Conservation (phyloP, 2,888 invertebrate species). For the Aporophyla lueneburgensis region DNA sequence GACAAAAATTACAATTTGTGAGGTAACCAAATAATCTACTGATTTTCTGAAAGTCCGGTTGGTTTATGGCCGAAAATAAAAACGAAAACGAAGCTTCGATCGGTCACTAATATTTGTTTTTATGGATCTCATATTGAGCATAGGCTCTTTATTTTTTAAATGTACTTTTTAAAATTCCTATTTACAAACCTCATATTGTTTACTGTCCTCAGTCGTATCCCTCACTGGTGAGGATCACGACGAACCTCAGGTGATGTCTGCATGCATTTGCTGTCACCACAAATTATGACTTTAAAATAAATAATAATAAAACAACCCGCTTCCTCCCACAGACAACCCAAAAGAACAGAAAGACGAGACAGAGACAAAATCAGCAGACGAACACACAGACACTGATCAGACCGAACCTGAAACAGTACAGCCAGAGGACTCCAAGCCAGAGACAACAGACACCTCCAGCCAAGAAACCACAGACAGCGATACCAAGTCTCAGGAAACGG, state of each 20-base stretch:
- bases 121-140: not conserved
- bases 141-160: slow-evolving; percentile 23
- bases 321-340: slow-evolving; percentile 68
- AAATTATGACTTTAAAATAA: not conserved
- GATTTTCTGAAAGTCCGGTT: too few species aligned
- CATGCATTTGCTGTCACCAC: slow-evolving; percentile 63
- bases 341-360: slow-evolving; percentile 67
- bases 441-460: slow-evolving; percentile 82
- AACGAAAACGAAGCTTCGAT: too few species aligned
- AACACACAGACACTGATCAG: slow-evolving; percentile 68
- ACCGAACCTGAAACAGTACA: slow-evolving; percentile 67
- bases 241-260: slow-evolving; percentile 53
- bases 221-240: slow-evolving; percentile 53
- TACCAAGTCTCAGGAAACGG: slow-evolving; percentile 68
- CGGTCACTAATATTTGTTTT: too few species aligned
- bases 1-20: too few species aligned
- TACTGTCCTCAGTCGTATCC: slow-evolving; percentile 54
- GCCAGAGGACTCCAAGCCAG: slow-evolving; percentile 73
- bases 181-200: slow-evolving; percentile 41
- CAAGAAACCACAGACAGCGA: slow-evolving; percentile 77
- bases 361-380: slow-evolving; percentile 61
- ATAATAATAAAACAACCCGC: slow-evolving; percentile 18
- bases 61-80: too few species aligned
- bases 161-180: slow-evolving; percentile 40
- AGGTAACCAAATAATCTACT: too few species aligned